Base-by-base conservation (phyloP, 2,113 vertebrate genomes). In the Chamaetylas fuelleborni region DNA sequence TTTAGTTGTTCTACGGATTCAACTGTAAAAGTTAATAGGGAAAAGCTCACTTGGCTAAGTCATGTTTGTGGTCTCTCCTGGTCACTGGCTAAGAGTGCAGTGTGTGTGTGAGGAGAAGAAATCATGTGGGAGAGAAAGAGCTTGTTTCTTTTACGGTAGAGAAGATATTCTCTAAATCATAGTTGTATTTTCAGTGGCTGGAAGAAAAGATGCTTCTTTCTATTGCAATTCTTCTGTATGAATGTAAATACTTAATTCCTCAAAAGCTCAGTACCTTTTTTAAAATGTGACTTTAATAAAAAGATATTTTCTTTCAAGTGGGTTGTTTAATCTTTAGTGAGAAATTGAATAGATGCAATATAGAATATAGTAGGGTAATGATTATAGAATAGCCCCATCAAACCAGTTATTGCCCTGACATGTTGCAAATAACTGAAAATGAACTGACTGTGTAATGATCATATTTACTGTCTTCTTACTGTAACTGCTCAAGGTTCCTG, bases 321-420 rank as follows among this genome's bases (percentile, higher is more conserved):
- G 4, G 40, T 87, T 86, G 22, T 89, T 93, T 74, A 88, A 93
- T 86, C 64, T 93, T 83, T 78, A 80, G 67, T 64, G 71, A 78
- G 67, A 84, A 93, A 88, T 67, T 78, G 76, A 86, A 95, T 86
- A 40, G n/a, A 64, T 86, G 23, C 12, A 71, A 81, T 86, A 84
- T 31, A 90, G 79, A 88, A 93, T 94, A 88, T 56, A 84, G 56
- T 47, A 94, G 69, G 20, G 60, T 84, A 93, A 96, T 95, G 64
- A 92, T 90, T 96, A 92, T 95, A 86, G 86, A 94, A 95, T 72
- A 79, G 65, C 29, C 85, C 60, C 60, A 93, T 96, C 92, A 95
- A 86, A 81, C 7, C 36, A 71, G 64, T 84, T 93, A 84, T 76
- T 94, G 82, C 69, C 77, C 65, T 62, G 48, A 86, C 28, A 57